Evolutionary conservation across 2,888 invertebrate species (phyloP).

Genomic region (Pristionchus mayeri): DNA sequence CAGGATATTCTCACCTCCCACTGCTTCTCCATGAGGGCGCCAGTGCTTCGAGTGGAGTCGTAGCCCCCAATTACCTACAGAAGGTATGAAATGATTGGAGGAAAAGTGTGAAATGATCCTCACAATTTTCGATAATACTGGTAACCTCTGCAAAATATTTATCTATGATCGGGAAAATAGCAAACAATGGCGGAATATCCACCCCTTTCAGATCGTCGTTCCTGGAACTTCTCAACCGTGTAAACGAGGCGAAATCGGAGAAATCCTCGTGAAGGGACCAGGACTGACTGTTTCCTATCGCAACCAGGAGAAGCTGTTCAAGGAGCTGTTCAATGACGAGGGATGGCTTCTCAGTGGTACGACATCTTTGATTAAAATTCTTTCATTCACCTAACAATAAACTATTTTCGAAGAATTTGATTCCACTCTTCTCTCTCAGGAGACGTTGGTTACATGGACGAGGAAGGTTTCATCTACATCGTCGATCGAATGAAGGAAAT

Average conservation of each 20-base stretch:
- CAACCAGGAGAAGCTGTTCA: background rate
- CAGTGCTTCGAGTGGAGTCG: background rate
- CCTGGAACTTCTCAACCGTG: background rate
- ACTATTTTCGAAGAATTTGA: background rate
- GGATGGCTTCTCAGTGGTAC: background rate
- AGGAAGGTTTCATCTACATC: background rate
- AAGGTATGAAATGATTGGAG: background rate
- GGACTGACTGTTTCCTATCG: background rate
- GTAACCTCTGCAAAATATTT: too few relatives aligned
- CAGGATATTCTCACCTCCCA: background rate
- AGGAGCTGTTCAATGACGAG: background rate
- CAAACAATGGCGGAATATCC: background rate
- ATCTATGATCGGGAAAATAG: too few relatives aligned
- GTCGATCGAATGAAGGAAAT: conserved; percentile 26
- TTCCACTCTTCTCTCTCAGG: too few relatives aligned
- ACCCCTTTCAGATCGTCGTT: background rate
- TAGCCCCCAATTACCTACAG: background rate
- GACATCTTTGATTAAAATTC: background rate
- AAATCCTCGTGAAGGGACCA: background rate
- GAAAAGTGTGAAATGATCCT: background rate
- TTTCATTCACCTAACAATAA: background rate
- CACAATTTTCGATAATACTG: too few relatives aligned
- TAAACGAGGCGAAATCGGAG: background rate
- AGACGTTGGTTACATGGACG: conserved; percentile 18
- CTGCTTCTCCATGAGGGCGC: background rate